These are phyloP conservation scores for Sylvia atricapilla DNA, from an alignment of 2,113 vertebrate genomes.

Conservation along the genomic window DNA sequence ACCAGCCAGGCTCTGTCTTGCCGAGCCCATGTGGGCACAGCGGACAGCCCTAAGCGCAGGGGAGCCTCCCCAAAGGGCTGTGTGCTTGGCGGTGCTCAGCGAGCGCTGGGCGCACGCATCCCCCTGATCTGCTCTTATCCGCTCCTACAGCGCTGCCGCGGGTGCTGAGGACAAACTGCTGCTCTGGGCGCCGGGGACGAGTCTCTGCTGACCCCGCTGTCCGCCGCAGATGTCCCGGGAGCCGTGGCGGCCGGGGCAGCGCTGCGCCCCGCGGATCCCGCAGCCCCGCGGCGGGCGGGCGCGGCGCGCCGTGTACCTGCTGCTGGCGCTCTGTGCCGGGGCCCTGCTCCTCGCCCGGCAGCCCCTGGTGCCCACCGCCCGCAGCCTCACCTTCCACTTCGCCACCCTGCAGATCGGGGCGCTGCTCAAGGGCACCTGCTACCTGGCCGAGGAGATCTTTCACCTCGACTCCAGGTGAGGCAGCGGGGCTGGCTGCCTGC, in stretches of 20 bases:
- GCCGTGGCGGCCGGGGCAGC: rapidly evolving
- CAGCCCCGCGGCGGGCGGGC: conserved; percentile 6
- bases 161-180: rapidly evolving
- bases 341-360: not conserved
- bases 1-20: not conserved
- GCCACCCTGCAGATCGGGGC: conserved; percentile 23
- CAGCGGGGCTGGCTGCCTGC: not conserved
- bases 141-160: rapidly evolving
- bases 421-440: conserved; percentile 51
- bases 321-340: not conserved
- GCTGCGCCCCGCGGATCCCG: conserved; percentile 20
- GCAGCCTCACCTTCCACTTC: not conserved
- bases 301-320: not conserved
- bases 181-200: rapidly evolving
- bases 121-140: not conserved
- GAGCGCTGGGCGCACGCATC: rapidly evolving
- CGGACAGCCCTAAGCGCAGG: rapidly evolving
- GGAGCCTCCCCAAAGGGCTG: not conserved
- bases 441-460: conserved; percentile 57
- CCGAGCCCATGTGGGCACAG: rapidly evolving
- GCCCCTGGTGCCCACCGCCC: not conserved
- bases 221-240: not conserved
- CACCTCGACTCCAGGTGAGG: conserved; percentile 68
- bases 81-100: not conserved
- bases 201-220: not conserved